A percentile compares a stretch with the other conserved stretches of the same genome.
phyloP scores from a whole-genome alignment of 1,140 invertebrate species.

The Tribolium madens region DNA sequence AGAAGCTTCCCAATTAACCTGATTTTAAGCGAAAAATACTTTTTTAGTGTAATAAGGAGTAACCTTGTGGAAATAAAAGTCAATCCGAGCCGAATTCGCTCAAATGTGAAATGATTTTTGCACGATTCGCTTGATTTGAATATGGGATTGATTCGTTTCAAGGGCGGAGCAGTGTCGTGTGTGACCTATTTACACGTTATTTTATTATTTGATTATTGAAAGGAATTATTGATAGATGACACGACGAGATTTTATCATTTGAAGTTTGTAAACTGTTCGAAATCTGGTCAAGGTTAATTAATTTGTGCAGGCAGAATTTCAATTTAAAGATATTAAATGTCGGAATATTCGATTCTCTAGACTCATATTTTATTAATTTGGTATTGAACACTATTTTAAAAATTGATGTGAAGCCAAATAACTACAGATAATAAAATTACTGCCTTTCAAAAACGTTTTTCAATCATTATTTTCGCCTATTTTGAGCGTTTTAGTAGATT shows the following conservation, averaged over 20 bases:
- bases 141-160: too few species aligned
- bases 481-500: too few species aligned
- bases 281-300: not conserved
- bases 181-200: too few species aligned
- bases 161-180: too few species aligned
- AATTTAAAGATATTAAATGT: not conserved
- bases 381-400: not conserved
- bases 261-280: not conserved
- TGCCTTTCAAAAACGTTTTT: too few species aligned
- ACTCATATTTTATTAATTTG: not conserved
- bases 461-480: too few species aligned
- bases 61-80: not conserved
- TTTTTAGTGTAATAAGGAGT: not conserved
- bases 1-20: conserved; percentile 73
- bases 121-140: too few species aligned
- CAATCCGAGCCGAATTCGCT: too few species aligned
- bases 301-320: not conserved
- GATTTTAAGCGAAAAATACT: not conserved
- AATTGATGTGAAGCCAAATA: not conserved
- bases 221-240: too few species aligned
- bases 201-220: too few species aligned
- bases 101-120: too few species aligned
- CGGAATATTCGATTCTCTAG: not conserved
- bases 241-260: too few species aligned
- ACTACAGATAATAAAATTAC: not conserved